Evolutionary conservation across 2,888 invertebrate genomes (phyloP).

Genomic region (Anagyrus pseudococci): DNA sequence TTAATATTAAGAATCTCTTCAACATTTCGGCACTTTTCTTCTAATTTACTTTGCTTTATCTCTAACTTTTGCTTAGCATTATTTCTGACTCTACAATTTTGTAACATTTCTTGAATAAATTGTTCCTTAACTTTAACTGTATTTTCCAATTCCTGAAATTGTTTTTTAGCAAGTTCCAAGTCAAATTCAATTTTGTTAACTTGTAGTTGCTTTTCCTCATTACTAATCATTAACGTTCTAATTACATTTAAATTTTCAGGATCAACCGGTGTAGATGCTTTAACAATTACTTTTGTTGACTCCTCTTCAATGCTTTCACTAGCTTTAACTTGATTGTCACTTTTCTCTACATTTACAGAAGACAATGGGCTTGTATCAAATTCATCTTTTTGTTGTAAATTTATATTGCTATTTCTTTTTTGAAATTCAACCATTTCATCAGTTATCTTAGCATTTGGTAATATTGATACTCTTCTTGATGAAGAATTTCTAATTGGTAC

Average conservation of each 20-base stretch:
- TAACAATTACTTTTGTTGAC: conserved; percentile 14
- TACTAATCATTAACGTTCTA: conserved; percentile 62
- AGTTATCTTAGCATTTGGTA: conserved; percentile 59
- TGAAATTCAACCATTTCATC: conserved; percentile 52
- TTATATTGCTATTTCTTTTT: conserved; percentile 43
- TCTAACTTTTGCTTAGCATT: conserved; percentile 69
- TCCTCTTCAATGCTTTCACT: conserved; percentile 24
- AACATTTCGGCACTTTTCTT: conserved; percentile 68
- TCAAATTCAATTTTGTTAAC: conserved; percentile 63
- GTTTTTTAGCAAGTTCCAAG: conserved; percentile 72
- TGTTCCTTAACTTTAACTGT: conserved; percentile 78
- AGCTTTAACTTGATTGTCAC: conserved; percentile 12
- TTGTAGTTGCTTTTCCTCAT: conserved; percentile 58
- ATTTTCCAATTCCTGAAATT: conserved; percentile 73
- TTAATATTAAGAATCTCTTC: conserved; percentile 27
- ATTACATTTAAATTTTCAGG: conserved; percentile 65
- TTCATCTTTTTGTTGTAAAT: conserved; percentile 11
- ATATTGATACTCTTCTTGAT: conserved; percentile 57
- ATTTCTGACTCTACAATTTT: conserved; percentile 67
- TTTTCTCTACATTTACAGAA: conserved; percentile 19
- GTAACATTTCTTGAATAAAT: conserved; percentile 72
- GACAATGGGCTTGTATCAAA: conserved; percentile 2
- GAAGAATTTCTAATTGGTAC: conserved; percentile 54
- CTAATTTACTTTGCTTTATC: conserved; percentile 69
- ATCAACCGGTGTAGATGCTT: conserved; percentile 46